Conservation (phyloP, 2,888 invertebrate species). For the Gari tellinella region DNA sequence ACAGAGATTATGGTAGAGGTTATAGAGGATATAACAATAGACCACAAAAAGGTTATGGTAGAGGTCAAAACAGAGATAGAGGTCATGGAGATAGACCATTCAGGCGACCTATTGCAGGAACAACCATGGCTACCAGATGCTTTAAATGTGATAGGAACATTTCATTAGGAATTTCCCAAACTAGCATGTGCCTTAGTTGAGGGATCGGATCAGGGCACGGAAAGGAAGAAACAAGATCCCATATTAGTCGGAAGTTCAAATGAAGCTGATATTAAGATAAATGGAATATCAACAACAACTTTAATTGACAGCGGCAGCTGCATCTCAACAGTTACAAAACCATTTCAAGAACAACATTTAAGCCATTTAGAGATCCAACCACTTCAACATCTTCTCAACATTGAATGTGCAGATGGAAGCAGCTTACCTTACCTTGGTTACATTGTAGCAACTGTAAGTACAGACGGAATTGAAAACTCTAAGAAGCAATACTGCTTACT, state of each 20-base stretch:
- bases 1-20: neutral
- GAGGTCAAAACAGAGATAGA: neutral
- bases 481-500: too few relatives aligned
- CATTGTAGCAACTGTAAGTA: neutral
- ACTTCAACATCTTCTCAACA: neutral
- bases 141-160: slow-evolving; percentile 13
- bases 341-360: too few relatives aligned
- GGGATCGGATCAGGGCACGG: slow-evolving; percentile 11
- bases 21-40: neutral
- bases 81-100: neutral
- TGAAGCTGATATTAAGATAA: slow-evolving; percentile 7
- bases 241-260: slow-evolving; percentile 29
- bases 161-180: slow-evolving; percentile 12
- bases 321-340: too few relatives aligned
- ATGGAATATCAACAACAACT: slow-evolving; percentile 5
- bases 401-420: slow-evolving; percentile 16
- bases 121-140: neutral
- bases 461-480: too few relatives aligned
- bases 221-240: neutral
- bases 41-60: neutral
- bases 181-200: neutral
- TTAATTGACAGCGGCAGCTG: slow-evolving; percentile 25
- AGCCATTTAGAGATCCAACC: too few relatives aligned
- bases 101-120: neutral
- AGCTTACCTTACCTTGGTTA: slow-evolving; percentile 30